phyloP scores from a whole-genome alignment of 2,113 vertebrate species.

The Heptranchias perlo region DNA sequence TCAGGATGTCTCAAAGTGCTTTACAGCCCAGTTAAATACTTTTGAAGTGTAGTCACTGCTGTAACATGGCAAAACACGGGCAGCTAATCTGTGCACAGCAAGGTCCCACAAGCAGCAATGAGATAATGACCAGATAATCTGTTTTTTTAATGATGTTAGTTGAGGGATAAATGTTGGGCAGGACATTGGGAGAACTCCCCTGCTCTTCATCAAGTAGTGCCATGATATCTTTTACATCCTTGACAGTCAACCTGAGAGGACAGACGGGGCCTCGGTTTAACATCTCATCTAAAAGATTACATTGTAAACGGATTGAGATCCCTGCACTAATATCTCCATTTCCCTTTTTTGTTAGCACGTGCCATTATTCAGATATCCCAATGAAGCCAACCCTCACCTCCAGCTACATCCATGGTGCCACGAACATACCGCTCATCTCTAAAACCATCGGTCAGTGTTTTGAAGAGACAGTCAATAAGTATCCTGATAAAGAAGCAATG shows the following conservation, averaged over 20 bases:
- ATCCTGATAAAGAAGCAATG: conserved; percentile 67
- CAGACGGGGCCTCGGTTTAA: not conserved
- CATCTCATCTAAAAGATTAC: not conserved
- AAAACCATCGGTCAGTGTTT: conserved; percentile 65
- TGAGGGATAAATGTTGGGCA: not conserved
- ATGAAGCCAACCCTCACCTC: conserved; percentile 51
- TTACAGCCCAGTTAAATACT: too few relatives aligned
- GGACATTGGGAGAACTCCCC: not conserved
- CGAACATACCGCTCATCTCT: conserved; percentile 47
- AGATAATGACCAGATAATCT: not conserved
- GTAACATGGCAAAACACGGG: too few relatives aligned
- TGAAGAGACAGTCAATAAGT: conserved; percentile 50
- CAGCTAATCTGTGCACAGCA: not conserved
- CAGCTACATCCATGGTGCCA: conserved; percentile 72
- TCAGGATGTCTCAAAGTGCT: too few relatives aligned
- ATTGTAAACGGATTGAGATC: not conserved
- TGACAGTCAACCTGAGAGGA: too few relatives aligned
- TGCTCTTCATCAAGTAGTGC: not conserved
- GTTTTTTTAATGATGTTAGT: not conserved
- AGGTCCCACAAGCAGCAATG: not conserved
- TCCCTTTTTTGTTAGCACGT: conserved; percentile 49
- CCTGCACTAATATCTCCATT: not conserved
- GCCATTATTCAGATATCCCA: conserved; percentile 53
- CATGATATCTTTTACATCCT: not conserved
- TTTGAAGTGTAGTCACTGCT: too few relatives aligned